Percentiles rank a stretch among this genome's conserved stretches.
phyloP scores from a whole-genome alignment of 2,888 invertebrate genomes.

The Poecilus cupreus region DNA sequence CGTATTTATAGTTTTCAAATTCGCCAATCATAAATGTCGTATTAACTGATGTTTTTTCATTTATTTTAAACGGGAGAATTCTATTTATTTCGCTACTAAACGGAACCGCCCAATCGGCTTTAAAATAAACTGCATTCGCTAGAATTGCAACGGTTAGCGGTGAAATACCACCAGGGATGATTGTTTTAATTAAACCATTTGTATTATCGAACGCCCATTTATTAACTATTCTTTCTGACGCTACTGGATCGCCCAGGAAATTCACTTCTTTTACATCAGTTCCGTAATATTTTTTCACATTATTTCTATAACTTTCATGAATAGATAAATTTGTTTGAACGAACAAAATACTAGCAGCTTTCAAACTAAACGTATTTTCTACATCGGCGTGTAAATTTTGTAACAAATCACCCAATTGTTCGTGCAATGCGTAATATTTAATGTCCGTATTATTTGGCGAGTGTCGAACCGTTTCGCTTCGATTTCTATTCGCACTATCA shows the following conservation, averaged over 20 bases:
- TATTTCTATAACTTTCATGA: slow-evolving; percentile 64
- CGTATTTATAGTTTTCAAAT: slow-evolving; percentile 68
- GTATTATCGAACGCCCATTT: slow-evolving; percentile 69
- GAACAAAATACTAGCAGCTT: slow-evolving; percentile 68
- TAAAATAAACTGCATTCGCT: slow-evolving; percentile 73
- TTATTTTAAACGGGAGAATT: slow-evolving; percentile 66
- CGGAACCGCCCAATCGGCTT: slow-evolving; percentile 72
- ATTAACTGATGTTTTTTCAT: slow-evolving; percentile 62
- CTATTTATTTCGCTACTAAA: slow-evolving; percentile 70
- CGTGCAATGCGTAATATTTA: slow-evolving; percentile 67
- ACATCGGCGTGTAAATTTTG: slow-evolving; percentile 64
- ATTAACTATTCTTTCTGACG: slow-evolving; percentile 65
- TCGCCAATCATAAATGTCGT: slow-evolving; percentile 68
- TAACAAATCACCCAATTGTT: slow-evolving; percentile 68
- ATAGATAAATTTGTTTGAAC: slow-evolving; percentile 65
- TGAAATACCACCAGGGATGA: slow-evolving; percentile 68
- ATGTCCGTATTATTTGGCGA: slow-evolving; percentile 61
- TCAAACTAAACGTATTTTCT: slow-evolving; percentile 65
- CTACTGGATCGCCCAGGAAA: slow-evolving; percentile 64
- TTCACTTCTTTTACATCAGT: slow-evolving; percentile 66
- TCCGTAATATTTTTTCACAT: slow-evolving; percentile 66
- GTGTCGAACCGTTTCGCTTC: slow-evolving; percentile 60
- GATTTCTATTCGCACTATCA: slow-evolving; percentile 58
- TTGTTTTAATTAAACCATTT: slow-evolving; percentile 69
- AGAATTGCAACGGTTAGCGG: slow-evolving; percentile 69